Percentiles rank a stretch among this genome's conserved stretches.
Conservation (phyloP, 1,140 invertebrate species). For the Hyles vespertilio region DNA sequence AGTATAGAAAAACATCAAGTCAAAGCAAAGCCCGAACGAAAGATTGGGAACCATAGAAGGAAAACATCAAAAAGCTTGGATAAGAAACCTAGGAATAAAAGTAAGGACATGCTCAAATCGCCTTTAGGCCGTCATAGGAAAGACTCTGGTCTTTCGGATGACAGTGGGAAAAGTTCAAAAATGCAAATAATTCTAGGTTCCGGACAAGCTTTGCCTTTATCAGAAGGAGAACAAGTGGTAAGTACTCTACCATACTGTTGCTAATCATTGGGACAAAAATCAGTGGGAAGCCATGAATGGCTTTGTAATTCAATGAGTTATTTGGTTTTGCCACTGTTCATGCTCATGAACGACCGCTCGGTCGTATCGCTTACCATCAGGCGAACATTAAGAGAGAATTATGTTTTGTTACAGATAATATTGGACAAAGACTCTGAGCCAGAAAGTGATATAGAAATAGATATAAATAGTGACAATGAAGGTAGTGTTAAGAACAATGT, state of each 20-base stretch:
- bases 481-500: conserved; percentile 9
- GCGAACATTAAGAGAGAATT: background rate
- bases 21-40: conserved; percentile 47
- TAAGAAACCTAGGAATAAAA: conserved; percentile 39
- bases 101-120: conserved; percentile 49
- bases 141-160: conserved; percentile 49
- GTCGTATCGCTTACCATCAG: too few relatives aligned
- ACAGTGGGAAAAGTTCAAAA: conserved; percentile 55
- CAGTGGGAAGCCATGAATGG: too few relatives aligned
- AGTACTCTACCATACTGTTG: conserved; percentile 23
- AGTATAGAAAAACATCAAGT: conserved; percentile 44
- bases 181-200: conserved; percentile 74
- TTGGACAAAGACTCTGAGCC: conserved; percentile 69
- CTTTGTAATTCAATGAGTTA: too few relatives aligned
- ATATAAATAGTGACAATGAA: conserved; percentile 74
- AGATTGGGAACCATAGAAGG: conserved; percentile 61
- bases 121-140: conserved; percentile 46
- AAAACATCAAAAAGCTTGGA: conserved; percentile 54
- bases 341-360: too few relatives aligned
- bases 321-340: too few relatives aligned
- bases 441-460: conserved; percentile 77
- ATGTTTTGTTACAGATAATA: conserved; percentile 52
- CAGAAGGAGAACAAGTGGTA: conserved; percentile 78
- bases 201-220: conserved; percentile 72
- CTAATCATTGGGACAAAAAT: too few relatives aligned